Evolutionary conservation across 2,888 invertebrate species (phyloP).

Genomic region (Cremastinae sp.): DNA sequence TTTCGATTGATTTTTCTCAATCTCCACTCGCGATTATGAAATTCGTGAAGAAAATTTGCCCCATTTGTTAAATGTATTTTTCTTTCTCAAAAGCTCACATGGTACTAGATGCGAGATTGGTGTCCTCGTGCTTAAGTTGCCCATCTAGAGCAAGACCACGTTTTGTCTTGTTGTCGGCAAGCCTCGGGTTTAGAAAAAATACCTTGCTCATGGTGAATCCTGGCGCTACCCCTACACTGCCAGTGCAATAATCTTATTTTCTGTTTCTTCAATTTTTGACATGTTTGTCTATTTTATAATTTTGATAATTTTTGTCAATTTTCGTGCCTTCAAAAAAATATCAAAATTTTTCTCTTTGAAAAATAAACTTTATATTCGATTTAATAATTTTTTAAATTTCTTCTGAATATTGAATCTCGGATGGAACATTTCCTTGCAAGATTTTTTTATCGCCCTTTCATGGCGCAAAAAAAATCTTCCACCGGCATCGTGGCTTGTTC

Average conservation of each 20-base stretch:
- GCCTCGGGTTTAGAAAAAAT: conserved; percentile 88
- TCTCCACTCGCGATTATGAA: conserved; percentile 62
- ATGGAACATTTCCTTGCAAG: background rate
- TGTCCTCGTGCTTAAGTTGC: conserved; percentile 93
- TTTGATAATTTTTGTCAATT: background rate
- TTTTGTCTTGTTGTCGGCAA: conserved; percentile 92
- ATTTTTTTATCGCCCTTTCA: background rate
- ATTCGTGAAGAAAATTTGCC: conserved; percentile 61
- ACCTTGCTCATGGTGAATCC: conserved; percentile 93
- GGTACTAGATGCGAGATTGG: conserved; percentile 92
- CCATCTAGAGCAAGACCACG: conserved; percentile 92
- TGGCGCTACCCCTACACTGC: conserved; percentile 90
- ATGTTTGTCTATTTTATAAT: conserved; percentile 42
- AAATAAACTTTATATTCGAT: no score
- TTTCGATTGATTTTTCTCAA: conserved; percentile 60
- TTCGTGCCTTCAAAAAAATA: no score
- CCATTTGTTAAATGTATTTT: conserved; percentile 59
- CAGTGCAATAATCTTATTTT: conserved; percentile 78
- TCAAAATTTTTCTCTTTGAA: background rate
- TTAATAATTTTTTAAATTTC: background rate
- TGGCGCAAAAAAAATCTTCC: background rate
- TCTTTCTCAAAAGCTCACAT: conserved; percentile 84
- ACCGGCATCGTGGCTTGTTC: background rate
- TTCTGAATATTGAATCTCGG: background rate
- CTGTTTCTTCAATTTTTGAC: conserved; percentile 68